Conservation (phyloP, 2,888 invertebrate genomes). For the Drosophila pegasa region DNA sequence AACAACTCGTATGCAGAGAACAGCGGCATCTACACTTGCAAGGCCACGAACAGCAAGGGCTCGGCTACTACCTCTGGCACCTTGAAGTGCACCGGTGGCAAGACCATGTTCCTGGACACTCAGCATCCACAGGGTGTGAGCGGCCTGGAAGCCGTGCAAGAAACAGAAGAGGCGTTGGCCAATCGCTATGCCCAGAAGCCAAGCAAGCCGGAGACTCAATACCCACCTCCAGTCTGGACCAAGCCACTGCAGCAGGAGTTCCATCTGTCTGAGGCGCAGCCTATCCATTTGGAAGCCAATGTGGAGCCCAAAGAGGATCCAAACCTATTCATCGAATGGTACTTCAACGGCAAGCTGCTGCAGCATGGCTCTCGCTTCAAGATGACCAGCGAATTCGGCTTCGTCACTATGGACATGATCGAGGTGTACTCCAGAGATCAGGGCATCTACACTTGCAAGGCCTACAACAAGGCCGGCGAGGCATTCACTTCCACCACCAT, state of each 20-base stretch:
- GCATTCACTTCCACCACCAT: conserved; percentile 96
- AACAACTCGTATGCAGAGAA: conserved; percentile 95
- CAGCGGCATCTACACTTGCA: conserved; percentile 95
- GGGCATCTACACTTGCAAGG: conserved; percentile 96
- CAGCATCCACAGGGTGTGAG: conserved; percentile 97
- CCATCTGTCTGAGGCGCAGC: conserved; percentile 92
- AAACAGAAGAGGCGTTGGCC: conserved; percentile 93
- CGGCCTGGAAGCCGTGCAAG: conserved; percentile 94
- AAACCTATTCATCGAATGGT: conserved; percentile 96
- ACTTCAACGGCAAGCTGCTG: conserved; percentile 94
- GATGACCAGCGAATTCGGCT: conserved; percentile 97
- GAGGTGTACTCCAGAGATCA: conserved; percentile 97
- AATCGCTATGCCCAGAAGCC: conserved; percentile 89
- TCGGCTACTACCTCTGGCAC: conserved; percentile 96
- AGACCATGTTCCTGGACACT: conserved; percentile 93
- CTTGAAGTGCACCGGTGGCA: conserved; percentile 92
- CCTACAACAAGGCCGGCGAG: conserved; percentile 94
- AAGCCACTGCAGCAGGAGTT: conserved; percentile 93
- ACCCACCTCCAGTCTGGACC: conserved; percentile 94
- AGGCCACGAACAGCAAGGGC: conserved; percentile 94
- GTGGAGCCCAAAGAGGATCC: conserved; percentile 98
- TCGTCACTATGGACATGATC: conserved; percentile 96
- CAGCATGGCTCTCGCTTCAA: conserved; percentile 96
- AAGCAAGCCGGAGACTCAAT: conserved; percentile 90
- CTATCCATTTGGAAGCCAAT: conserved; percentile 96